Evolutionary conservation across 2,113 vertebrate species (phyloP).

Genomic region (Sprattus sprattus): DNA sequence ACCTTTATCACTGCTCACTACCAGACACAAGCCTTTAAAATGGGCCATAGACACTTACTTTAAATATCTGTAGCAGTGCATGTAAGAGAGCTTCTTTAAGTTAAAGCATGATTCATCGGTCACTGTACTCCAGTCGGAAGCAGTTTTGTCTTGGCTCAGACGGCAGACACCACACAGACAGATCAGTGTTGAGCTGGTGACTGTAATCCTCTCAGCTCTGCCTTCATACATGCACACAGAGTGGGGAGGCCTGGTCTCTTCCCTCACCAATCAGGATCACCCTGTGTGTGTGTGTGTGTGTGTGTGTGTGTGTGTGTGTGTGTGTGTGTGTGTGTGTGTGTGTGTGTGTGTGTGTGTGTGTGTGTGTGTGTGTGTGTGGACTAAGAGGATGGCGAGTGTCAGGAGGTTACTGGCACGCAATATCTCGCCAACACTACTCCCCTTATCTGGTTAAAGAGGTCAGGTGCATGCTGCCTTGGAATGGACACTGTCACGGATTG

Average conservation of each 20-base stretch:
- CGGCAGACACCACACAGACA: background rate
- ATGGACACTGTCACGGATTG: background rate
- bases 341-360: background rate
- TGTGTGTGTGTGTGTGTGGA: background rate
- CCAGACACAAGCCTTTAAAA: no score
- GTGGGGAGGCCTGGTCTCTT: background rate
- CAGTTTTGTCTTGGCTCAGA: background rate
- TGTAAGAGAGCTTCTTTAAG: background rate
- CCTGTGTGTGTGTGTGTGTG: background rate
- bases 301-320: background rate
- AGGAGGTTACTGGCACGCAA: background rate
- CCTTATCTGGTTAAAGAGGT: constrained; percentile 34
- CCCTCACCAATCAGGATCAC: background rate
- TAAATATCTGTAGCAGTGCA: background rate
- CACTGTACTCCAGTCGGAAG: background rate
- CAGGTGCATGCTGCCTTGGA: constrained; percentile 23
- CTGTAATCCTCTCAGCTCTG: background rate
- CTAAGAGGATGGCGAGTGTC: background rate
- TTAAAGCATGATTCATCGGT: background rate
- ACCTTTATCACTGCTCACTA: no score
- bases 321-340: background rate
- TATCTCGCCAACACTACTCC: constrained; percentile 34
- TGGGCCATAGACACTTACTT: background rate
- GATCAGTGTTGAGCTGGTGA: background rate
- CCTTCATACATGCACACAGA: background rate